Evolutionary conservation across 2,113 vertebrate species (phyloP).

Genomic region (Circaetus cinerascens): DNA sequence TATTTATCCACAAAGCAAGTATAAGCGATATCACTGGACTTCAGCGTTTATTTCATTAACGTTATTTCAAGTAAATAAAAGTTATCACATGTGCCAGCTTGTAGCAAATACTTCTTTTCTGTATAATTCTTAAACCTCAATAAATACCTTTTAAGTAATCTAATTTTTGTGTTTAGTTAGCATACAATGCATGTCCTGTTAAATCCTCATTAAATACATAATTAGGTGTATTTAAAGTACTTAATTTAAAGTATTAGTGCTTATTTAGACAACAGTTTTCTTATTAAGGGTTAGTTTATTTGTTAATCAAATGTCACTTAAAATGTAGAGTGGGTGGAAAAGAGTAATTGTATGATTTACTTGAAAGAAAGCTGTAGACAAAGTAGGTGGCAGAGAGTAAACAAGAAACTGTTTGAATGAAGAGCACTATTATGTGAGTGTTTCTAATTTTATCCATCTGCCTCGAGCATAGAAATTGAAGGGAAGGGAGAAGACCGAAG

Average conservation of each 20-base stretch:
- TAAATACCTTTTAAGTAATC: not conserved
- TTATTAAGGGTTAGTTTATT: conserved; percentile 50
- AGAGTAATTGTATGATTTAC: conserved; percentile 42
- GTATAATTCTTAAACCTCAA: not conserved
- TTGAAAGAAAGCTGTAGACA: conserved; percentile 45
- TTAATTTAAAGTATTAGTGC: conserved; percentile 46
- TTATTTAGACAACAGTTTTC: conserved; percentile 63
- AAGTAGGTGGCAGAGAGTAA: conserved; percentile 32
- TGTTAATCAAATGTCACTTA: conserved; percentile 50
- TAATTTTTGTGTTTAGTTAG: conserved; percentile 20
- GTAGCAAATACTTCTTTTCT: not conserved
- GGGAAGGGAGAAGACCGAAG: not conserved
- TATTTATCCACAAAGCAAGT: not conserved
- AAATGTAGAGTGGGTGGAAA: conserved; percentile 30
- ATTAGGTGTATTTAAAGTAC: conserved; percentile 52
- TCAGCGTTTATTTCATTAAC: not conserved
- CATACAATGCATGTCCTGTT: conserved; percentile 14
- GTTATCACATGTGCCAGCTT: not conserved
- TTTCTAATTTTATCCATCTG: conserved; percentile 13
- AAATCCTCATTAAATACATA: conserved; percentile 49
- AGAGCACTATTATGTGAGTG: not conserved
- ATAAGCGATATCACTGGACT: not conserved
- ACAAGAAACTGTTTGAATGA: conserved; percentile 3
- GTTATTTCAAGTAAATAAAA: not conserved
- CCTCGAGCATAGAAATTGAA: not conserved